Evolutionary conservation across 2,888 invertebrate genomes (phyloP), one percentile per base, ranked within the genome.

Genomic region (Willowsia nigromaculata): DNA sequence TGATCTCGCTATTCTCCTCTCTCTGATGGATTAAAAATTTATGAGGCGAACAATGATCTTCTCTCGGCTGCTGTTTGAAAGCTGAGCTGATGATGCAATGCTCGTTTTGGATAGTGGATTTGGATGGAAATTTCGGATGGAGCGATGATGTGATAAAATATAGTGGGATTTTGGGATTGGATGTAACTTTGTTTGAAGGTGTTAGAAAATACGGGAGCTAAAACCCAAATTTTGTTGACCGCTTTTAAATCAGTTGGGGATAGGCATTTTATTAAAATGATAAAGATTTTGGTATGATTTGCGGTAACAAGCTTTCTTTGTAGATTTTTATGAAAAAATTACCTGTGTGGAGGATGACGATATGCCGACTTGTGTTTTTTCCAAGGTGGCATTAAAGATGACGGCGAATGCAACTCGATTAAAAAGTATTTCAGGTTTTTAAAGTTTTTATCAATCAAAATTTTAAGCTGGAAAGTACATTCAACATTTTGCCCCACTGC

Each of bases 151-250:
- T 1, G 30, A 30, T 15, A 15, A 3, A 30, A 62, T 27, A 5
- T 13, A 30, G 13, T 11, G 25, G 62, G 9, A 62, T 18, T n/a
- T n/a, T n/a, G n/a, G n/a, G n/a, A n/a, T n/a, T n/a, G n/a, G n/a
- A n/a, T n/a, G n/a, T n/a, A n/a, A n/a, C n/a, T n/a, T n/a, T n/a
- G n/a, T n/a, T n/a, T n/a, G n/a, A n/a, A 68, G 83, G 83, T 82
- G 81, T 82, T 82, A 83, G 50, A 83, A 62, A 25, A 59, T 15
- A 68, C 83, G 68, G 83, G 62, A 83, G 83, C 83, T 50, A 50
- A 30, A 62, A 62, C 1, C 15, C 11, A 62, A 11, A 53, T 18
- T 11, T 18, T 18, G 18, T n/a, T 53, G 53, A 22, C 22, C 53
- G 18, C 18, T n/a, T 53, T 53, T 53, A 53, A 53, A 53, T 53